phyloP scores from a whole-genome alignment of 2,888 invertebrate genomes.

The Cotesia congregata region DNA sequence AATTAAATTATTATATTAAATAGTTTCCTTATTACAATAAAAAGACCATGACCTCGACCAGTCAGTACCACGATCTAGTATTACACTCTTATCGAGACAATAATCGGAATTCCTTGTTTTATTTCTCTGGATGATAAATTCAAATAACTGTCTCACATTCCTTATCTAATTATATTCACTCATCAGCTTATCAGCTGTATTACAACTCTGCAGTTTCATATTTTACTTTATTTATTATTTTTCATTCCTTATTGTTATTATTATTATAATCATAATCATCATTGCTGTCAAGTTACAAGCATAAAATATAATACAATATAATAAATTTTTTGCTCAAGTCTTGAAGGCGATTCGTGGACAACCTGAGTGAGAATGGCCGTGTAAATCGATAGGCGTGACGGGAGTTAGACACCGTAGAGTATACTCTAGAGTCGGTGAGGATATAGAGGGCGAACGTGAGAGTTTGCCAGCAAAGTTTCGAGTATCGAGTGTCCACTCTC shows the following conservation, averaged over 20 bases:
- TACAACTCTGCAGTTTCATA: not conserved
- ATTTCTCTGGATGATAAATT: not conserved
- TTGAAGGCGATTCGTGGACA: slow-evolving; percentile 7
- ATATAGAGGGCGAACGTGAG: slow-evolving; percentile 38
- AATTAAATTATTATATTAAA: too few relatives aligned
- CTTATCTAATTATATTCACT: slow-evolving; percentile 27
- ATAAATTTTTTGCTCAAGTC: slow-evolving; percentile 15
- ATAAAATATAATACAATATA: not conserved
- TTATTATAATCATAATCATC: not conserved
- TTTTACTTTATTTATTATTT: not conserved
- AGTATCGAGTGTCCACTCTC: slow-evolving; percentile 33
- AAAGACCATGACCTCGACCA: not conserved
- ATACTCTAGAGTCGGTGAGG: slow-evolving; percentile 13
- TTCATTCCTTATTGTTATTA: not conserved
- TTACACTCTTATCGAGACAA: slow-evolving; percentile 8
- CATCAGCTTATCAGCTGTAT: slow-evolving; percentile 6
- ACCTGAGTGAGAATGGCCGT: slow-evolving; percentile 25
- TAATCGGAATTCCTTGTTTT: slow-evolving; percentile 7
- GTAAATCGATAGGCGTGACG: slow-evolving; percentile 43
- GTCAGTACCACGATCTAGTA: not conserved
- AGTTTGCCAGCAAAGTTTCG: slow-evolving; percentile 38
- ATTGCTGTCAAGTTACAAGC: too few relatives aligned
- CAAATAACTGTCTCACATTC: slow-evolving; percentile 8
- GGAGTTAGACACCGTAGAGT: slow-evolving; percentile 31
- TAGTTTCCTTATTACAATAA: not conserved